Base-by-base conservation (phyloP, 1,140 invertebrate species). In the Pachypsylla venusta region DNA sequence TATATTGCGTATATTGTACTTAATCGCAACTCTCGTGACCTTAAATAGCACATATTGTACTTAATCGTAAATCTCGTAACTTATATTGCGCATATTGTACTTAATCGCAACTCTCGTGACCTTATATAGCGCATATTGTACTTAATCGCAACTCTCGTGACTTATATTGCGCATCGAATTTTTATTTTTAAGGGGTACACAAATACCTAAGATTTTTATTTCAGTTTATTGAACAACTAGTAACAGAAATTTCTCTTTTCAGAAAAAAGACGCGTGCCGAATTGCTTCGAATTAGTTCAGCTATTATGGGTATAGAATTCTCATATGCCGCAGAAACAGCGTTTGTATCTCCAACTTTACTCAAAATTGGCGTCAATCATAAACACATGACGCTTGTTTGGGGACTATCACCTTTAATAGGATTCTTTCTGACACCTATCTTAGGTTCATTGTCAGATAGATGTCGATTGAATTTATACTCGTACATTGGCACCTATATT, bases 261-360 rank as follows among this genome's bases (percentile, higher is more conserved):
- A 88, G 89, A 68, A 76, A 76, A 59, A 97, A 96, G 75, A 85
- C 83, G 1, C 74, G 87, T 19, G 68, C 78, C 5, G 91, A 97
- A 69, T 70, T 98, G 39, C 79, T 95, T 28, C 75, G 89, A 1
- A 80, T 97, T 53, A 94, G 91, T 12, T 86, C 91, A 0, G 91
- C 91, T 0, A 93, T 98, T 0, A 95, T 93, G 84, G 93, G 94
- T 0, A 96, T 97, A 48, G 94, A 97, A 71, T 93, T 97, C 71
- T 94, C 92, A 0, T 98, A 98, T 67, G 90, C 94, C 0, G 93
- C 92, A 0, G 93, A 97, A 74, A 94, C 94, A 0, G 93, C 93
- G 0, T 97, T 97, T 73, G 93, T 97, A 0, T 96, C 90, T 1
- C 93, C 94, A 1, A 94, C 91, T 0, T 72, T 97, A 10, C 77